These are phyloP conservation scores for Parochlus steinenii DNA, from an alignment of 2,888 invertebrate genomes.

Conservation along the genomic window DNA sequence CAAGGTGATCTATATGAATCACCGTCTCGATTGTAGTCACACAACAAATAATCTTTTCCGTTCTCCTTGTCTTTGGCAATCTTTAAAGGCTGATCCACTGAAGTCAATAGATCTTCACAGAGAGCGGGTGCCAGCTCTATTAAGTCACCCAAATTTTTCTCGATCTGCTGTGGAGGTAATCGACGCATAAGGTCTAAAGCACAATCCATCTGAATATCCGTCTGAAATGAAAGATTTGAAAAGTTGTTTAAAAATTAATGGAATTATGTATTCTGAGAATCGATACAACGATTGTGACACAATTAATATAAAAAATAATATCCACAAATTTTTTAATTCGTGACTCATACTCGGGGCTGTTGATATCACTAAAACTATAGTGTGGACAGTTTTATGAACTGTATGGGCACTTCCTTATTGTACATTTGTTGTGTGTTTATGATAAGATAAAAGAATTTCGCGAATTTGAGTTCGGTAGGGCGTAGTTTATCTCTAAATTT, in stretches of 20 bases:
- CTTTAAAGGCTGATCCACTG: conserved; percentile 96
- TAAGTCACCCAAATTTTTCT: conserved; percentile 93
- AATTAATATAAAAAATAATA: no score
- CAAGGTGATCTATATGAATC: conserved; percentile 97
- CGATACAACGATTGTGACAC: no score
- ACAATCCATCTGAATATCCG: conserved; percentile 95
- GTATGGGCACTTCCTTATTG: no score
- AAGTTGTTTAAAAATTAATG: background rate
- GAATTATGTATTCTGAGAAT: no score
- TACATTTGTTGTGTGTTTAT: no score
- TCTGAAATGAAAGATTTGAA: conserved; percentile 36
- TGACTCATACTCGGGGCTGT: no score
- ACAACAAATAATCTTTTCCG: conserved; percentile 92
- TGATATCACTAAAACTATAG: no score
- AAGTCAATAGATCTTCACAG: conserved; percentile 91
- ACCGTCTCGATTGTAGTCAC: conserved; percentile 98
- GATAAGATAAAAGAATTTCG: no score
- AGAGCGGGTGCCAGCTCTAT: conserved; percentile 92
- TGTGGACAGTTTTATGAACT: no score
- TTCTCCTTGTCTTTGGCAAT: conserved; percentile 88
- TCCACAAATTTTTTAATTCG: no score
- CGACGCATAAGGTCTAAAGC: conserved; percentile 97
- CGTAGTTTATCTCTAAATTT: no score
- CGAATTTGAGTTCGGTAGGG: no score
- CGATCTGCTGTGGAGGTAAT: conserved; percentile 97